Evolutionary conservation across 1,140 invertebrate species (phyloP), one percentile per base, ranked within the genome.

Genomic region (Mamestra configurata): DNA sequence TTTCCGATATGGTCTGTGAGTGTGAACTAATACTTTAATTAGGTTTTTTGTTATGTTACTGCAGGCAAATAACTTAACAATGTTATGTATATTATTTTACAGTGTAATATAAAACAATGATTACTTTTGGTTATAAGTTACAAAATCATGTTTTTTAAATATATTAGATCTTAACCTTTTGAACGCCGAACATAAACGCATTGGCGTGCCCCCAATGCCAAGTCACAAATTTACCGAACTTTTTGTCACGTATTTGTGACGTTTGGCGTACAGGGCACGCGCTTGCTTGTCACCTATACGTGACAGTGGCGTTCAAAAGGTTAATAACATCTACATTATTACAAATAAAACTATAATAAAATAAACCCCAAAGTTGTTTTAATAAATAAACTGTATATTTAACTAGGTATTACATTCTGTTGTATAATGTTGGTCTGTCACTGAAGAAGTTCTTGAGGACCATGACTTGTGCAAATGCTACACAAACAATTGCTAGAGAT

Each of bases 361-460:
- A 75, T 70, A 59, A 80, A 79, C 40, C 66, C 64, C 71, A 75
- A 79, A 82, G 78, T 73, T 81, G 82, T 88, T 84, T 85, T 86
- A 86, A 89, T 84, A 83, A 86, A 86, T 89, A 83, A 80, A 51
- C 77, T 84, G 88, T 87, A 84, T 86, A 81, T 40, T 88, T 82
- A 83, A 85, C 85, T 83, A 88, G 80, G 20, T 83, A 88, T 92
- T 93, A 93, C 89, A 92, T 88, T 90, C 87, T 80, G 88, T 89
- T 93, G 82, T 95, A 95, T 88, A 92, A 82, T 72, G 93, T 90
- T 22, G 95, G 95, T 90, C 98, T 97, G 86, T 99, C 99, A 75
- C 98, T 97, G 92, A 99, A 99, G 96, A 99, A 99, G 90, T 98
- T 99, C 90, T 98, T 98, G 10, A 99, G 95, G 71, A 99, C 96